A percentile compares a stretch with the other conserved stretches of the same genome.
Evolutionary conservation across 2,113 vertebrate species (phyloP).

Genomic region (Nycticorax nycticorax): DNA sequence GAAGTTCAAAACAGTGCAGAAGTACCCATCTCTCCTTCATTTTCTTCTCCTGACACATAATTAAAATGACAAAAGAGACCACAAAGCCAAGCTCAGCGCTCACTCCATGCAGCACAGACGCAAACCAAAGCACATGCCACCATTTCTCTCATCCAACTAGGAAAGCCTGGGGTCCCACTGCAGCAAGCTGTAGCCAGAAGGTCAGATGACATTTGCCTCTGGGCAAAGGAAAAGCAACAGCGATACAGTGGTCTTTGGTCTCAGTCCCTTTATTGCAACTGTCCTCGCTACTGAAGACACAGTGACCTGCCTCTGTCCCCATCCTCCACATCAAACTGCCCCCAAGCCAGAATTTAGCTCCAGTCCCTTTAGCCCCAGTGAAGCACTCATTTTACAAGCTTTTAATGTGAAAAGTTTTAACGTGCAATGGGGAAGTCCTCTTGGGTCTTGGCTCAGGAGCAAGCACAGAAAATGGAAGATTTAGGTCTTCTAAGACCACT

Average conservation of each 20-base stretch:
- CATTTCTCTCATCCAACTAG: neutral
- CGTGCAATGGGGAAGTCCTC: neutral
- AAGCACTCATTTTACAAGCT: neutral
- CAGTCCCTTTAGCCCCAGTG: neutral
- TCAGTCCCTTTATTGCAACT: neutral
- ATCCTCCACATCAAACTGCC: neutral
- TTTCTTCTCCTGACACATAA: neutral
- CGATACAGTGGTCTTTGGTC: neutral
- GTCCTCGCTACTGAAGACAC: neutral
- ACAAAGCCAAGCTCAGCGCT: neutral
- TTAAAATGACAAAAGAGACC: neutral
- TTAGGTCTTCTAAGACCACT: neutral
- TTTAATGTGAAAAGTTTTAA: neutral
- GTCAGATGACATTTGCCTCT: neutral
- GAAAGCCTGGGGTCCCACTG: neutral
- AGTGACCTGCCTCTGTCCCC: neutral
- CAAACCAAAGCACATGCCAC: neutral
- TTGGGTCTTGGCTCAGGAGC: neutral
- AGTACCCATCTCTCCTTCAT: neutral
- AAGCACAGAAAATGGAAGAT: neutral
- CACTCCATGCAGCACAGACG: neutral
- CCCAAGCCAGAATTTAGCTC: neutral
- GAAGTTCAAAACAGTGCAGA: neutral
- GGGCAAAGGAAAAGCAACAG: neutral
- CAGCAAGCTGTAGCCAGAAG: neutral